phyloP scores from a whole-genome alignment of 2,888 invertebrate genomes.

The Acrobasis repandana region DNA sequence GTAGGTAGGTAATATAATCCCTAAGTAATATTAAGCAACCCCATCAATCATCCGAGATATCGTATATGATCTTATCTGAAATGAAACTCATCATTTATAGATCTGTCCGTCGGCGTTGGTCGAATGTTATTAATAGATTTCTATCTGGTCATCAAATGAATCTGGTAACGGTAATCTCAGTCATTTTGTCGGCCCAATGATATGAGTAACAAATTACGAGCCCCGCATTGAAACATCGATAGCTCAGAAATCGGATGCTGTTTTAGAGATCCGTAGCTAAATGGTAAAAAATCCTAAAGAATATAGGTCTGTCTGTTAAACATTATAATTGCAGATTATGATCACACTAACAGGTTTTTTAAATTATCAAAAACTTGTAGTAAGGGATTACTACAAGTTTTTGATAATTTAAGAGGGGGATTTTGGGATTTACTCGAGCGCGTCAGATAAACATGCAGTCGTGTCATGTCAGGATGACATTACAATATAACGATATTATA shows the following conservation, averaged over 20 bases:
- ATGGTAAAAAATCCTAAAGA: too few relatives aligned
- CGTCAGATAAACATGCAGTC: too few relatives aligned
- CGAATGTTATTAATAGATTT: constrained; percentile 82
- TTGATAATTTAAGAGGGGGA: too few relatives aligned
- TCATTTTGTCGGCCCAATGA: constrained; percentile 64
- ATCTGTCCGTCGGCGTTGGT: constrained; percentile 74
- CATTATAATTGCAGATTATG: too few relatives aligned
- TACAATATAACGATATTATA: too few relatives aligned
- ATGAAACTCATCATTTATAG: constrained; percentile 82
- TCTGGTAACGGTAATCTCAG: constrained; percentile 73
- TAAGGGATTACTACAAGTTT: too few relatives aligned
- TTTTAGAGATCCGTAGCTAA: not conserved
- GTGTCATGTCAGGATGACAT: too few relatives aligned
- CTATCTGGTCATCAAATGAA: constrained; percentile 78
- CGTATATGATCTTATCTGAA: constrained; percentile 79
- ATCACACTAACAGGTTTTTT: too few relatives aligned
- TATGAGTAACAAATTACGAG: constrained; percentile 74
- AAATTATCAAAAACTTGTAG: too few relatives aligned
- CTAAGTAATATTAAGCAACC: constrained; percentile 64
- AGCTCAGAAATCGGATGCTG: constrained; percentile 26
- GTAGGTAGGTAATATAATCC: constrained; percentile 73
- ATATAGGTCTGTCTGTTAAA: too few relatives aligned
- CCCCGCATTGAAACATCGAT: constrained; percentile 43
- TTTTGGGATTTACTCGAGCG: too few relatives aligned
- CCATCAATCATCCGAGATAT: constrained; percentile 77